A percentile compares a stretch with the other conserved stretches of the same genome.
phyloP scores from a whole-genome alignment of 2,797 vertebrate genomes.

The Gambelia wislizenii region DNA sequence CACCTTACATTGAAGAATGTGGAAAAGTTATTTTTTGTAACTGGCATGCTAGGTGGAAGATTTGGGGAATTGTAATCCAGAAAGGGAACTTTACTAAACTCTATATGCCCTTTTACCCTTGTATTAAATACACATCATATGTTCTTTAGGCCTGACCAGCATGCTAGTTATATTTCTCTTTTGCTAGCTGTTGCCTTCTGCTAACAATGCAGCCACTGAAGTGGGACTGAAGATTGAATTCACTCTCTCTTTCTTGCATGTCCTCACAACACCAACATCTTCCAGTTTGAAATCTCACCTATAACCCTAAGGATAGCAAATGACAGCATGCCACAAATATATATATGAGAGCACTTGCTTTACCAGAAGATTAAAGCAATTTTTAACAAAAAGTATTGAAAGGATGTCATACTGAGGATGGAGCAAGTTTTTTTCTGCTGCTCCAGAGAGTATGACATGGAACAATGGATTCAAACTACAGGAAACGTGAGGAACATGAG shows the following conservation, averaged over 20 bases:
- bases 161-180: neutral
- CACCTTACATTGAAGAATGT: neutral
- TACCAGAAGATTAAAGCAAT: neutral
- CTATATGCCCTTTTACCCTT: neutral
- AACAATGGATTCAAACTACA: no score
- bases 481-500: no score
- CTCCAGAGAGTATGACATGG: no score
- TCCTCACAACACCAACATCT: no score
- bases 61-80: no score
- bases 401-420: no score
- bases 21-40: neutral
- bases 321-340: no score
- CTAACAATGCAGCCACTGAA: neutral
- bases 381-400: neutral
- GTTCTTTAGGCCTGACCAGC: neutral
- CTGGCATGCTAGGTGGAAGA: neutral
- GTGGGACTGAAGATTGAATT: no score
- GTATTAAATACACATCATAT: neutral
- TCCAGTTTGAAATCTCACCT: no score
- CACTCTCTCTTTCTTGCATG: no score
- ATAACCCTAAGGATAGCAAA: no score
- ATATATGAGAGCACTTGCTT: neutral
- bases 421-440: no score
- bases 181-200: neutral
- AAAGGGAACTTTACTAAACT: neutral